Base-by-base conservation (phyloP, 1,140 invertebrate genomes). In the Bombus vancouverensis region DNA sequence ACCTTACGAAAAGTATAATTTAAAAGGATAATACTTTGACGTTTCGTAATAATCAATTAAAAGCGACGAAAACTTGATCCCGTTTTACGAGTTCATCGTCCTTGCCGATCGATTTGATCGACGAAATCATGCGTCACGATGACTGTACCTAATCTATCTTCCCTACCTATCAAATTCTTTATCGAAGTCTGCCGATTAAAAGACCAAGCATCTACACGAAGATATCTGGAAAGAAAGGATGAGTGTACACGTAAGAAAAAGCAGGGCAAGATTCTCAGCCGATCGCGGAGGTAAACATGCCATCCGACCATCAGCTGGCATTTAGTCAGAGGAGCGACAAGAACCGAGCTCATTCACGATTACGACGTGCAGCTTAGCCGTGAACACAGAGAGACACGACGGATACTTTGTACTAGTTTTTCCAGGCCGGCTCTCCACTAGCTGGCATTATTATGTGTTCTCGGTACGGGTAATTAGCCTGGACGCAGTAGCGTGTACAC, bases 351-450 rank as follows among this genome's bases (percentile, higher is more conserved):
- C 90, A 92, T 93, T 92, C 89, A 85, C 81, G 89, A 91, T 79
- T 82, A 25, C 73, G 70, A 70, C 66, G 70, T 74, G 77, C 85
- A 68, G 65, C 57, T 53, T 59, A 68, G 59, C 37, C 79, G 81
- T 66, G 75, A 53, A 79, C 73, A 85, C 77, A 44, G 65, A 85
- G 39, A 34, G 73, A 81, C 81, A 81, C 88, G 87, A 87, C 66
- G 84, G 89, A 92, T 93, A 89, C 89, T 92, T 93, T 90, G 89
- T 92, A 87, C 90, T 89, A 87, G 88, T 93, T 93, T 92, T 93
- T 93, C 82, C 85, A 65, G 59, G 37, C 59, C 72, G 74, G 73
- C 83, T 86, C 78, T 89, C 84, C 66, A 73, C 68, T 87, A 83
- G 65, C 82, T 75, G 77, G 79, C 88, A 92, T 92, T 93, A 92